Conservation (phyloP, 2,113 vertebrate species). For the Sylvietta virens region DNA sequence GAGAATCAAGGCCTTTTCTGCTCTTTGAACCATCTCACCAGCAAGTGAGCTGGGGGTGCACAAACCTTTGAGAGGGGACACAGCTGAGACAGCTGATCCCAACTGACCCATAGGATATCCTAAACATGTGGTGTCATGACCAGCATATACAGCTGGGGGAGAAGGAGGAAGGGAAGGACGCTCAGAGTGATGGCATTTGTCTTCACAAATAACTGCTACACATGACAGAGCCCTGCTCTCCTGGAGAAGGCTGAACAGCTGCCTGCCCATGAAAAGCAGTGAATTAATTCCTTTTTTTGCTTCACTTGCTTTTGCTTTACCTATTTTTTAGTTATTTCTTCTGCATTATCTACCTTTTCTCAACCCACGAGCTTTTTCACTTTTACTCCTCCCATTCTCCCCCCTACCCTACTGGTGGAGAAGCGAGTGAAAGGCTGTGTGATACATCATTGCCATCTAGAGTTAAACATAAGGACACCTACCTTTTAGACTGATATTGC, state of each 20-base stretch:
- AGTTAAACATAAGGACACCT: background rate
- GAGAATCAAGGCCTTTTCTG: background rate
- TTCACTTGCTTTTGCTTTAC: background rate
- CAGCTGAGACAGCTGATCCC: background rate
- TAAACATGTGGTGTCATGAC: background rate
- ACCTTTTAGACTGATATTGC: background rate
- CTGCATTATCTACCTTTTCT: background rate
- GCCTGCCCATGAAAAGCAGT: background rate
- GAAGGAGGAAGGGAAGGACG: background rate
- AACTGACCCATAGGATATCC: background rate
- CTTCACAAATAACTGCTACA: background rate
- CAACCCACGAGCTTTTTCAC: background rate
- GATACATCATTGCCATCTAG: background rate
- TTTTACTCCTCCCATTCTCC: background rate
- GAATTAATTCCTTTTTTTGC: background rate
- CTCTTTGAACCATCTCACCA: background rate
- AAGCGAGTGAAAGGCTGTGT: background rate
- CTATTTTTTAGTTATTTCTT: background rate
- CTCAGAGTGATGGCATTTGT: background rate
- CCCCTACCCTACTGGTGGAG: background rate
- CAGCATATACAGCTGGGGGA: background rate
- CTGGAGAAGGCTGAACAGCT: background rate
- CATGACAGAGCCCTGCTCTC: background rate
- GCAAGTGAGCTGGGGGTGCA: background rate
- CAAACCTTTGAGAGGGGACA: background rate